Evolutionary conservation across 2,113 vertebrate genomes (phyloP), one percentile per base, ranked within the genome.

Genomic region (Corythaixoides concolor): DNA sequence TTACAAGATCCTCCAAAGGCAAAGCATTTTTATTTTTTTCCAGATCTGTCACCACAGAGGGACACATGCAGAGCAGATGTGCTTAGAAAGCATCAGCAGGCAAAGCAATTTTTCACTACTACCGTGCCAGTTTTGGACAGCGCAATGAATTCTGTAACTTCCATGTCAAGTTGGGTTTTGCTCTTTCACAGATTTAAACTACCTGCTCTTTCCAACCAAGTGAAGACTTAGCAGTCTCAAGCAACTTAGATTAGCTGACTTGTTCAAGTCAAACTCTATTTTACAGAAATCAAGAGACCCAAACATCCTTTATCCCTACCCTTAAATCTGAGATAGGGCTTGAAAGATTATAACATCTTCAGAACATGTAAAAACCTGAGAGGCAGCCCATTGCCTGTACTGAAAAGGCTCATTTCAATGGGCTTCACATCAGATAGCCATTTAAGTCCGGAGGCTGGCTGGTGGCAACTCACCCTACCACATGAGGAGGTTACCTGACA

Each of bases 21-120:
- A 73, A 92, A 67, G 45, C 7, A 0, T 45, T 73, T 83, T 66
- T 79, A 43, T 22, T 26, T 79, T 47, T 22, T 26, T 52, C 2
- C 10, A 50, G 56, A 87, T 64, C 89, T 96, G 92, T 82, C 96
- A 95, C 16, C 90, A 58, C 69, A 78, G 80, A 93, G 73, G 66
- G 80, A 89, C 86, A 82, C 77, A 91, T 73, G 50, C 92, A 89
- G 74, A 92, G 88, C 89, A 92, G 84, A 95, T 95, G 77, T 74
- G 70, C 70, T 85, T 80, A 88, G 81, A 94, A 91, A 94, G 78
- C 96, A 96, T 28, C 74, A 89, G 58, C 26, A 41, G 0, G 0
- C 62, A 75, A 77, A 85, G 89, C 66, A 43, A 37, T 91, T 92
- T 85, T 93, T 87, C 66, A 85, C 80, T 66, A 20, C 86, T 24